Evolutionary conservation across 1,140 invertebrate genomes (phyloP), one percentile per base, ranked within the genome.

Genomic region (Calycopis cecrops): DNA sequence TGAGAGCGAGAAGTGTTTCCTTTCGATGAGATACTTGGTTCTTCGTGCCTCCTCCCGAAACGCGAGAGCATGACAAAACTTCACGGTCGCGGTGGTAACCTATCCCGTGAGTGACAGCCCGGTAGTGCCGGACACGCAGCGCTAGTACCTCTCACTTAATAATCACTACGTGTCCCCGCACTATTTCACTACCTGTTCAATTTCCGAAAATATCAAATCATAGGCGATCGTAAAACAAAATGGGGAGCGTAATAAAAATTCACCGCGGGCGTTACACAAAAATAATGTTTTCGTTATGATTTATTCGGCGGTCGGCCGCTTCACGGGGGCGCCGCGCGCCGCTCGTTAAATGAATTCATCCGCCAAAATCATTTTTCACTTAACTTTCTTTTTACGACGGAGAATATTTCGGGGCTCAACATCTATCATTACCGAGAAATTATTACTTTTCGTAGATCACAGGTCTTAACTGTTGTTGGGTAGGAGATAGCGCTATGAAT

Each of bases 271-370:
- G 60, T 48, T 59, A 49, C 51, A 49, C 40, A 64, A 71, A 62
- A 62, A 71, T 71, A 64, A 71, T 64, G 59, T 62, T 68, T 69
- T 69, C 54, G 55, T 60, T 64, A 58, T 66, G 61, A 71, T 68
- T 71, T 66, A 71, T 68, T 63, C 60, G 55, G 9, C 44, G 14
- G 50, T 63, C 60, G 55, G 9, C 44, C 18, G 50, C 60, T 69
- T 69, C 58, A 69, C 55, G 60, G 60, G 35, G n/a, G 35, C 52
- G 35, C 28, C 49, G 55, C 12, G 35, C 52, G 35, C 28, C 49
- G 55, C 60, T 60, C 59, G 60, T 56, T 53, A 52, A 57, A 62
- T 63, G 34, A 55, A 60, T 60, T 60, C 58, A 42, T 51, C 52
- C 51, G 37, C 17, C 35, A 40, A 48, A 33, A 50, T 50, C 16